These are phyloP conservation scores for Gymnarchus niloticus DNA, from an alignment of 2,113 vertebrate species.

Conservation along the genomic window DNA sequence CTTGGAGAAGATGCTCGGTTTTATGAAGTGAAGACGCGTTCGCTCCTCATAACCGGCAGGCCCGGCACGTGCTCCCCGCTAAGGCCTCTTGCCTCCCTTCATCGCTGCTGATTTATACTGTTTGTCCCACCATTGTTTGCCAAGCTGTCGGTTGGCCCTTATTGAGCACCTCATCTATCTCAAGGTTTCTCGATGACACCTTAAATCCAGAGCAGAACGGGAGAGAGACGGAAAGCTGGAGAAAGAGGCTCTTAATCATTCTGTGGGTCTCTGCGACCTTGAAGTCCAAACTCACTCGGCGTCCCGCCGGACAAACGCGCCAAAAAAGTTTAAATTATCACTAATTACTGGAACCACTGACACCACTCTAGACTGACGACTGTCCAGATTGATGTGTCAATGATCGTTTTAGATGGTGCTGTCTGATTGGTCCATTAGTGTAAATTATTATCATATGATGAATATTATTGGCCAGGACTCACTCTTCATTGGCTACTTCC, in stretches of 20 bases:
- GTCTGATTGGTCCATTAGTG: neutral
- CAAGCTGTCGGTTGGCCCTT: conserved; percentile 33
- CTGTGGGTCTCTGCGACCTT: neutral
- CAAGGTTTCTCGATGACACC: conserved; percentile 50
- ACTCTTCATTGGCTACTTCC: neutral
- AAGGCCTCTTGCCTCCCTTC: neutral
- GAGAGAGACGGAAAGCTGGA: conserved; percentile 20
- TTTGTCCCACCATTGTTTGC: conserved; percentile 36
- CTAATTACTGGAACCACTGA: neutral
- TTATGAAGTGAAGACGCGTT: conserved; percentile 41
- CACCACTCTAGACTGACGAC: too few relatives aligned
- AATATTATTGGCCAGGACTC: neutral
- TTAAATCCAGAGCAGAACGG: conserved; percentile 35
- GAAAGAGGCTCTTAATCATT: conserved; percentile 1
- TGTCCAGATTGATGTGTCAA: too few relatives aligned
- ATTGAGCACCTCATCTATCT: conserved; percentile 48
- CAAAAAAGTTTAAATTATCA: neutral
- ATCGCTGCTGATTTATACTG: conserved; percentile 43
- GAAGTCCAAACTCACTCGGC: neutral
- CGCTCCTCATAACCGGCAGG: conserved; percentile 35
- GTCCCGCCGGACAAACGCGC: neutral
- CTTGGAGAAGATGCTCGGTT: conserved; percentile 44
- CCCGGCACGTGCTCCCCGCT: conserved; percentile 19
- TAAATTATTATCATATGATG: neutral
- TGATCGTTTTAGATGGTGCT: neutral